Base-by-base conservation (phyloP, 2,797 vertebrate genomes). In the Forpus xanthops region DNA sequence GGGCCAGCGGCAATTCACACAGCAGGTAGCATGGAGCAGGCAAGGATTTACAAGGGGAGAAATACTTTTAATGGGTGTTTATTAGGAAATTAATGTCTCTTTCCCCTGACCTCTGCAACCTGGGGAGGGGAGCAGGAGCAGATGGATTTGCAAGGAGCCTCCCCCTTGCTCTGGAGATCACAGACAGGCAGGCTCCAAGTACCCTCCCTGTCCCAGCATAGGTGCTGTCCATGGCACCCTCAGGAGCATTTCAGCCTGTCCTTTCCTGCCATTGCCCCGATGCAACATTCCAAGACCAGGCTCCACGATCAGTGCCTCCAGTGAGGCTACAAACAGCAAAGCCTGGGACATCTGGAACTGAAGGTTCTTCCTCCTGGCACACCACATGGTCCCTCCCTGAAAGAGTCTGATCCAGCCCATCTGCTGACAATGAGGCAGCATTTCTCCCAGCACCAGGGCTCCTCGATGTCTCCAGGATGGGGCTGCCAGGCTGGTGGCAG, bases 391-490 rank as follows among this genome's bases (percentile, higher is more conserved):
- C 28, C 16, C 30, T 85, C 44, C 56, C 18, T 0, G 0, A 31
- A 44, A 28, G 9, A 55, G 83, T 55, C 75, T 39, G 67, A 41
- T 55, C 62, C 85, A 93, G 44, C 75, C 45, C 80, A 76, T 55
- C 49, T 27, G 11, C 76, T 87, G 60, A 67, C 58, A 75, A 20
- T 2, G 7, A 55, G 14, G 82, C 37, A 47, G 45, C 2, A 0
- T 37, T 47, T 42, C 53, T 89, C 30, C 55, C 12, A 6, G n/a
- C 65, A 58, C 78, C 84, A 81, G 74, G 65, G 55, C 39, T 89
- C 68, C 78, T 58, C 7, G 0, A 39, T 0, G 1, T 30, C 0
- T 0, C 35, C 0, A 0, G 39, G 55, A 70, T 0, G 0, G 28
- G 7, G 60, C 60, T 89, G 85, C 49, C 78, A 82, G 73, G 52